These are phyloP conservation scores for Antheraea yamamai DNA, from an alignment of 2,888 invertebrate species.

Conservation along the genomic window DNA sequence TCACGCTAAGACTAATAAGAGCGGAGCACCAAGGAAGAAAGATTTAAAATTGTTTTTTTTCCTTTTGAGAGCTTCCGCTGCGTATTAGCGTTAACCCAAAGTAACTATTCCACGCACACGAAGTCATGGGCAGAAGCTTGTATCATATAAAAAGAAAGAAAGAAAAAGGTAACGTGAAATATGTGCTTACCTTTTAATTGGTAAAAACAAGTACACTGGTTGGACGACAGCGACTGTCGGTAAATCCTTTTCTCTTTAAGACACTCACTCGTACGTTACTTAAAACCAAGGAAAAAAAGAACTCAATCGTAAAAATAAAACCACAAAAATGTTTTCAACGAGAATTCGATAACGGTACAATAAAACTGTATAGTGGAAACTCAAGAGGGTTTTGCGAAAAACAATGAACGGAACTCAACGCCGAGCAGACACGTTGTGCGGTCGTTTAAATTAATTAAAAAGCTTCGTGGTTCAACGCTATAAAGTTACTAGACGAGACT, in stretches of 20 bases:
- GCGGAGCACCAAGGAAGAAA: too few species aligned
- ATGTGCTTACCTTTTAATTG: not conserved
- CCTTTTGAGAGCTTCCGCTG: too few species aligned
- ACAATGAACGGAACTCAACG: not conserved
- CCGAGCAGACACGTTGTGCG: not conserved
- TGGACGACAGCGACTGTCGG: not conserved
- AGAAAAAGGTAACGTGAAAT: not conserved
- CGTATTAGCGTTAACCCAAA: too few species aligned
- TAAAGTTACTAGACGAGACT: conserved; percentile 5
- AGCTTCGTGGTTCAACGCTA: not conserved
- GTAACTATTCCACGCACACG: too few species aligned
- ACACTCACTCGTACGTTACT: not conserved
- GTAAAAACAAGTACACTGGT: not conserved
- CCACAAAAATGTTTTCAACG: not conserved
- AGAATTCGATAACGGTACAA: not conserved
- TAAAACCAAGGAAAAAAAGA: not conserved
- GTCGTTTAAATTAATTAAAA: conserved; percentile 8
- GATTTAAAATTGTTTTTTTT: too few species aligned
- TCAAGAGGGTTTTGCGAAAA: not conserved
- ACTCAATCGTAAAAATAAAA: not conserved
- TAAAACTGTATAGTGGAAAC: not conserved
- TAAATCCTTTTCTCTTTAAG: not conserved
- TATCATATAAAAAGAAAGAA: too few species aligned
- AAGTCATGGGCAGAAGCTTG: too few species aligned
- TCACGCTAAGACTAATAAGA: too few species aligned